phyloP scores from a whole-genome alignment of 2,888 invertebrate species.

The Aphodius sticticus region DNA sequence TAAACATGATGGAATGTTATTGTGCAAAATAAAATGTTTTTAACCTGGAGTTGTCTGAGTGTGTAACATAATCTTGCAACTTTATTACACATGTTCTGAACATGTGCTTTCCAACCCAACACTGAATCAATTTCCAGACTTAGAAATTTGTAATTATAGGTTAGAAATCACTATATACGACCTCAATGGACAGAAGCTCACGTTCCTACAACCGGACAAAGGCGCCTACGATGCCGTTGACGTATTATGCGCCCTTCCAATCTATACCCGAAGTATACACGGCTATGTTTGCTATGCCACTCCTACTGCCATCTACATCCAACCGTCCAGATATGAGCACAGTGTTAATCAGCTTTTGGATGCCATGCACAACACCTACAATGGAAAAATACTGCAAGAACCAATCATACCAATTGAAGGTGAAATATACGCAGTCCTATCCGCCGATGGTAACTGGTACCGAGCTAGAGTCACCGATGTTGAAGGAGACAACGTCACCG shows the following conservation, averaged over 20 bases:
- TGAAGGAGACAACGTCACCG: conserved; percentile 60
- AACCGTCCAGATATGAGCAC: conserved; percentile 63
- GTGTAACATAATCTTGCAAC: too few relatives aligned
- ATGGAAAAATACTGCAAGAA: conserved; percentile 55
- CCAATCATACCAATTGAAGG: conserved; percentile 62
- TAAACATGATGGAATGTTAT: too few relatives aligned
- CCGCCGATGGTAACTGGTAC: conserved; percentile 56
- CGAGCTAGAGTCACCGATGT: conserved; percentile 44
- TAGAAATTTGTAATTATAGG: too few relatives aligned
- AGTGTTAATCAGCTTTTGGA: conserved; percentile 60
- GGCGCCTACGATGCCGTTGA: conserved; percentile 63
- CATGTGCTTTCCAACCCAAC: too few relatives aligned
- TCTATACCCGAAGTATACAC: conserved; percentile 67
- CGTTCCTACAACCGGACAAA: conserved; percentile 64
- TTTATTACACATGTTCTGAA: too few relatives aligned
- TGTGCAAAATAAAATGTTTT: too few relatives aligned
- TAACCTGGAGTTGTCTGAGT: too few relatives aligned
- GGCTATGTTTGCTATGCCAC: conserved; percentile 68
- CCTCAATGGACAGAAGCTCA: conserved; percentile 61
- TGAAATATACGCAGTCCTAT: conserved; percentile 66
- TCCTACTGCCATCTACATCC: conserved; percentile 70
- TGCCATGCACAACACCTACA: conserved; percentile 67
- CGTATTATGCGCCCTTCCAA: conserved; percentile 69
- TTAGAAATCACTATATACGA: conserved; percentile 73
- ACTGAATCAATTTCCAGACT: too few relatives aligned